phyloP scores from a whole-genome alignment of 2,888 invertebrate genomes.

The Hydropsyche betteni region DNA sequence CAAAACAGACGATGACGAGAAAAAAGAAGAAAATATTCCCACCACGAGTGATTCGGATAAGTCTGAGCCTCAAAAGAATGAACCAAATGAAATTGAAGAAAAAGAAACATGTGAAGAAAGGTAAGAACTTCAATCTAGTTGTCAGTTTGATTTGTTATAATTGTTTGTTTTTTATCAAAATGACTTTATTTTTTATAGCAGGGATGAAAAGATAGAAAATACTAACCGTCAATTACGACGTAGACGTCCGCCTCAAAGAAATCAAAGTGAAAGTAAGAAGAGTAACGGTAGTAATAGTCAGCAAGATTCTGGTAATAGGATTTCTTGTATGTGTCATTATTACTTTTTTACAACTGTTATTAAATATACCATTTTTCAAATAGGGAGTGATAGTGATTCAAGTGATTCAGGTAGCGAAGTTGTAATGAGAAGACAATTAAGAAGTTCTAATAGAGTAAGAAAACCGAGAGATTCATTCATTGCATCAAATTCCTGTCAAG shows the following conservation, averaged over 20 bases:
- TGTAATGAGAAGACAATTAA: conserved; percentile 58
- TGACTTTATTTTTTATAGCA: conserved; percentile 9
- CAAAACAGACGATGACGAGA: conserved; percentile 49
- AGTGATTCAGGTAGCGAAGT: conserved; percentile 62
- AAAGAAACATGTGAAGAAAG: conserved; percentile 45
- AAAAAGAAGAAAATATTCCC: conserved; percentile 42
- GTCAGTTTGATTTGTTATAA: conserved; percentile 7
- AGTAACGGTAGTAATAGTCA: conserved; percentile 56
- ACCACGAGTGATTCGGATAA: conserved; percentile 45
- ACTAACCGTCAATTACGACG: conserved; percentile 42
- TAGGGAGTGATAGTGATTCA: conserved; percentile 46
- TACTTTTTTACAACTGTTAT: not conserved
- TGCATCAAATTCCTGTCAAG: conserved; percentile 58
- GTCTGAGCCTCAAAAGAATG: conserved; percentile 53
- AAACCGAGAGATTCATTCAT: conserved; percentile 63
- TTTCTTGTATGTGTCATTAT: no score
- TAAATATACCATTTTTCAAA: conserved; percentile 28
- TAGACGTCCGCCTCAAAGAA: conserved; percentile 53
- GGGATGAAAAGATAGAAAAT: conserved; percentile 41
- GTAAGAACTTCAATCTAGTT: conserved; percentile 22
- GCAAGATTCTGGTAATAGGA: conserved; percentile 59
- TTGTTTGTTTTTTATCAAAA: conserved; percentile 30
- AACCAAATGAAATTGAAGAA: conserved; percentile 52
- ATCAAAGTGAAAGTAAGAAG: conserved; percentile 47
- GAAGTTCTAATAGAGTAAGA: conserved; percentile 63